Percentiles rank a stretch among this genome's conserved stretches.
These are phyloP conservation scores for Phymastichus coffea DNA, from an alignment of 1,140 invertebrate genomes.

Conservation along the genomic window DNA sequence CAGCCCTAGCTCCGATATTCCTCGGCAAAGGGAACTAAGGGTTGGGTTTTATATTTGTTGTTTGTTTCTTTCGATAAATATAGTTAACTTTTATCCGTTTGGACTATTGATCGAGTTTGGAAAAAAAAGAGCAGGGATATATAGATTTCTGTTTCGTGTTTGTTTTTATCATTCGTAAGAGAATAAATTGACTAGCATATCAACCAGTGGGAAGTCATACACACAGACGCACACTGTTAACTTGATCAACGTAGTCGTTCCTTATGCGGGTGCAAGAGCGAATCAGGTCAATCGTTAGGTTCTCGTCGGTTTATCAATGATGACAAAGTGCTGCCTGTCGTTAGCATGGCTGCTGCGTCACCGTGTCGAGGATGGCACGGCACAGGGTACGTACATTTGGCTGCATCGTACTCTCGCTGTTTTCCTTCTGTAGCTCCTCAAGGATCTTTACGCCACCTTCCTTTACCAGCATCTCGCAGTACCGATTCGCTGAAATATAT, in stretches of 20 bases:
- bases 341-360: constrained; percentile 50
- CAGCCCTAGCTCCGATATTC: constrained; percentile 24
- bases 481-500: constrained; percentile 69
- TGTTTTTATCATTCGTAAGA: constrained; percentile 26
- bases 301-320: neutral
- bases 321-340: constrained; percentile 3
- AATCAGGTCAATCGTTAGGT: too few species aligned
- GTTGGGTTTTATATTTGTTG: too few species aligned
- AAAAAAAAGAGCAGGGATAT: neutral
- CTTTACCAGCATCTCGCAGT: constrained; percentile 70
- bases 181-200: constrained; percentile 51
- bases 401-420: constrained; percentile 47
- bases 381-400: constrained; percentile 52
- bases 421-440: constrained; percentile 47
- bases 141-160: constrained; percentile 17
- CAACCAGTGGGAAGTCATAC: constrained; percentile 26
- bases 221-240: too few species aligned
- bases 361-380: constrained; percentile 52
- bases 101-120: constrained; percentile 13
- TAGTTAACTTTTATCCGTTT: constrained; percentile 28
- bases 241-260: too few species aligned
- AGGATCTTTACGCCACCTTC: constrained; percentile 65
- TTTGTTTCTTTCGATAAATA: too few species aligned
- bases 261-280: too few species aligned
- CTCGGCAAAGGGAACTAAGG: constrained; percentile 12